Conservation (phyloP, 2,797 vertebrate species). For the Muscicapa comitata region DNA sequence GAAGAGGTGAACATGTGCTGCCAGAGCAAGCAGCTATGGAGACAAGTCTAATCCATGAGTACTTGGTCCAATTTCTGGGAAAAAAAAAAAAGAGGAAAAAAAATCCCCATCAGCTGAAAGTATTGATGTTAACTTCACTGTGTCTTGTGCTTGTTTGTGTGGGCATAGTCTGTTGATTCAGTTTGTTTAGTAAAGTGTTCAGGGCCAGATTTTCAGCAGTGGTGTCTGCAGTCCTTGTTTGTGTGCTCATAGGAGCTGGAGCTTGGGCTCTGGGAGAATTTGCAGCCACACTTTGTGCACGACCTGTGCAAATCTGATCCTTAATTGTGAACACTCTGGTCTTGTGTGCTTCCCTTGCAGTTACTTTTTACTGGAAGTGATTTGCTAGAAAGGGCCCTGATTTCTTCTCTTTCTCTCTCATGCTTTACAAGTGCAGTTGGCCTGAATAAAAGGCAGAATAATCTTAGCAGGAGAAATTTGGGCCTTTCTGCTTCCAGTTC, state of each 20-base stretch:
- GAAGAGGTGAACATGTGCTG: constrained; percentile 40
- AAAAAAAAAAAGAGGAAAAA: background rate
- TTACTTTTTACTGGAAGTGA: constrained; percentile 41
- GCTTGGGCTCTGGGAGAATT: background rate
- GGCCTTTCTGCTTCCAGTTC: constrained; percentile 6
- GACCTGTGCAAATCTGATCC: background rate
- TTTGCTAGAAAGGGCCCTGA: constrained; percentile 26
- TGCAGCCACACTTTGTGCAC: background rate
- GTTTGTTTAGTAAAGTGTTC: constrained; percentile 23
- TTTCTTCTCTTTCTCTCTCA: background rate
- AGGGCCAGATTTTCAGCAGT: constrained; percentile 41
- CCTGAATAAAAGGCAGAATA: constrained; percentile 25
- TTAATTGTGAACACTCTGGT: constrained; percentile 21
- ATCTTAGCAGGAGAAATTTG: background rate
- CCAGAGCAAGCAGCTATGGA: constrained; percentile 21
- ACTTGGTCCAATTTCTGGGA: background rate
- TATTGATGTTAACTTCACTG: constrained; percentile 43
- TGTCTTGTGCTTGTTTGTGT: constrained; percentile 62
- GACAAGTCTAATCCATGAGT: background rate
- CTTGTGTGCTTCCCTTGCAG: constrained; percentile 15
- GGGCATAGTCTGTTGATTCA: constrained; percentile 51
- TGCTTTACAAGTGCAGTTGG: constrained; percentile 39
- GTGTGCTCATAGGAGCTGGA: background rate
- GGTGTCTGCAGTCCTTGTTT: background rate
- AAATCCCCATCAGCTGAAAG: constrained; percentile 34